Percentiles rank a stretch among this genome's conserved stretches.
Conservation (phyloP, 2,888 invertebrate species). For the Julus scandinavius region DNA sequence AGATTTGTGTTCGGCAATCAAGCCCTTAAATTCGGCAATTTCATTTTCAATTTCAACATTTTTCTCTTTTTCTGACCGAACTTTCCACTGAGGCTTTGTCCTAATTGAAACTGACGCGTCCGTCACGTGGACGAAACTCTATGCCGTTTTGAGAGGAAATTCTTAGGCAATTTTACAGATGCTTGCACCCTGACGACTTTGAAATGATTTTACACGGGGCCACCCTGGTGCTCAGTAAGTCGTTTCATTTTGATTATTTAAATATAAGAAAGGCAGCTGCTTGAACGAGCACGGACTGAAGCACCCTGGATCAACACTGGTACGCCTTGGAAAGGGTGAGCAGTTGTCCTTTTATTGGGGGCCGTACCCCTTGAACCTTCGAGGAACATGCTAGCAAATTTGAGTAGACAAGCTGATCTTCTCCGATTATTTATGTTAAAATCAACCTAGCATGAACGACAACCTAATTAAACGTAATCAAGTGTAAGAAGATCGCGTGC, state of each 20-base stretch:
- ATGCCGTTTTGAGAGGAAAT: background rate
- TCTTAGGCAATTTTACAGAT: slow-evolving; percentile 33
- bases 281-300: background rate
- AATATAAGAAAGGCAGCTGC: background rate
- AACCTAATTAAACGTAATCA: slow-evolving; percentile 43
- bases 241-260: background rate
- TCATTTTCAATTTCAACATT: background rate
- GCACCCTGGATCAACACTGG: background rate
- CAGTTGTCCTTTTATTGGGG: background rate
- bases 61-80: background rate
- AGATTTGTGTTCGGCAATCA: too few relatives aligned
- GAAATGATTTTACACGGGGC: background rate
- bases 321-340: background rate
- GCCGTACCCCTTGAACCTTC: background rate
- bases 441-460: slow-evolving; percentile 17
- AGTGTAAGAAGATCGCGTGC: slow-evolving; percentile 47
- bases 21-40: background rate
- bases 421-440: slow-evolving; percentile 3
- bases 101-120: background rate
- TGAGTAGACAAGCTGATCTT: slow-evolving; percentile 37
- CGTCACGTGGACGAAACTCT: slow-evolving; percentile 23
- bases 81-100: background rate
- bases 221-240: background rate
- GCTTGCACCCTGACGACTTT: slow-evolving; percentile 15
- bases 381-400: slow-evolving; percentile 2